Base-by-base conservation (phyloP, 2,888 invertebrate genomes). In the Aquatica leii region DNA sequence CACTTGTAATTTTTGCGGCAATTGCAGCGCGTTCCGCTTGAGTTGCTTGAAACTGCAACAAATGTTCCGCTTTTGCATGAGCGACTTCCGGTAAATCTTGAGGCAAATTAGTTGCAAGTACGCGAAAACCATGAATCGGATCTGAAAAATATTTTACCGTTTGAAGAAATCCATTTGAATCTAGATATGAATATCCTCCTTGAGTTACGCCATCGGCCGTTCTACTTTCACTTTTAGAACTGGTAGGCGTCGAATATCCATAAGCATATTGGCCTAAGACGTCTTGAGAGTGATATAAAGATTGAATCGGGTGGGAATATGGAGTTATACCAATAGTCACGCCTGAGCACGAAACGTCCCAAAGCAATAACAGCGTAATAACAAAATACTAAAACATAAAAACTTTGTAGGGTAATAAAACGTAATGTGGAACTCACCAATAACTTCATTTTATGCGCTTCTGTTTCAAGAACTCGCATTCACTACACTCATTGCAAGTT, bases 101-200 rank as follows among this genome's bases (percentile, higher is more conserved):
- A 0, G 89, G 89, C 62, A 89, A 78, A 77, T 89, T 89, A n/a
- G 88, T 87, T 24, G 88, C 89, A 3, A 86, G 82, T 2, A 88
- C 89, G 73, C 88, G 83, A 78, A 89, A 89, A 41, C 89, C 89
- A 71, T 88, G 84, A 1, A 84, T 76, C 2, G 84, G 81, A 80
- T 89, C 89, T 4, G 88, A 86, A 11, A 85, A 83, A 74, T 89
- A 89, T 65, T 86, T 84, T 37, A 89, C 88, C 34, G 86, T 86
- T 78, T 89, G 89, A 4, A 88, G 79, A 55, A 86, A 81, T 1
- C 89, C 88, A 73, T 88, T 83, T 18, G 87, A 85, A 76, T 90
- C 90, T 56, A 90, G 85, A 77, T 90, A 90, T 54, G 88, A 88
- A 75, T 90, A 90, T 48, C 86, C 87, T 31, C 89, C 89, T 35